These are phyloP conservation scores for Pomacea maculata DNA, from an alignment of 1,140 invertebrate genomes.

Conservation along the genomic window DNA sequence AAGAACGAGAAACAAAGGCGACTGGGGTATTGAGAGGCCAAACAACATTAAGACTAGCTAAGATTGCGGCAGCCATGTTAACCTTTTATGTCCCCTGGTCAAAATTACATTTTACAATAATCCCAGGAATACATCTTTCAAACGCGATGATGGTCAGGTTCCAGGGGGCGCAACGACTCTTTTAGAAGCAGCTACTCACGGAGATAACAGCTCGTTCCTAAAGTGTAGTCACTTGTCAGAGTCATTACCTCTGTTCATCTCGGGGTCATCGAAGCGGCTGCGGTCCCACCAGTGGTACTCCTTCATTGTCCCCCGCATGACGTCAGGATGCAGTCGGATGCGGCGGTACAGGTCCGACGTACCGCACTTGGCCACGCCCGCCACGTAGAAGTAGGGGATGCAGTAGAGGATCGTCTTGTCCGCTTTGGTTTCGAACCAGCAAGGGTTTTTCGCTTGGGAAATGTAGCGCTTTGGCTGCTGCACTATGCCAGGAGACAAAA, in stretches of 20 bases:
- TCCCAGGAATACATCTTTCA: background rate
- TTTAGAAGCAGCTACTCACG: no score
- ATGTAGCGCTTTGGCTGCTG: no score
- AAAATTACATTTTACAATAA: background rate
- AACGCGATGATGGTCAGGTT: background rate
- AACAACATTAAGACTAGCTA: no score
- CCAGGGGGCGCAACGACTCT: no score
- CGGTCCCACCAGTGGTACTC: conserved; percentile 34
- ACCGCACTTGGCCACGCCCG: conserved; percentile 35
- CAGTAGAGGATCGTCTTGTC: conserved; percentile 16
- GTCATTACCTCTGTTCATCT: no score
- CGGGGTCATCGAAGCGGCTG: background rate
- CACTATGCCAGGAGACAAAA: no score
- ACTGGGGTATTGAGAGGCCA: no score
- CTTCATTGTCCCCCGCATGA: conserved; percentile 19
- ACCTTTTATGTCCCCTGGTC: no score
- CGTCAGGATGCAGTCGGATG: conserved; percentile 25
- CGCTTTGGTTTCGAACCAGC: background rate
- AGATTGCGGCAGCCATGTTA: no score
- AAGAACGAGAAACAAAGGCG: no score
- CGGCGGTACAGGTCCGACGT: conserved; percentile 33
- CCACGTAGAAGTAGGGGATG: conserved; percentile 40
- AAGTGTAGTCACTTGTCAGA: no score
- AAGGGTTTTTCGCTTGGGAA: background rate
- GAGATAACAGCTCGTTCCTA: no score